A percentile compares a stretch with the other conserved stretches of the same genome.
Evolutionary conservation across 2,113 vertebrate genomes (phyloP).

Genomic region (Cyphomyrus discorhynchus): DNA sequence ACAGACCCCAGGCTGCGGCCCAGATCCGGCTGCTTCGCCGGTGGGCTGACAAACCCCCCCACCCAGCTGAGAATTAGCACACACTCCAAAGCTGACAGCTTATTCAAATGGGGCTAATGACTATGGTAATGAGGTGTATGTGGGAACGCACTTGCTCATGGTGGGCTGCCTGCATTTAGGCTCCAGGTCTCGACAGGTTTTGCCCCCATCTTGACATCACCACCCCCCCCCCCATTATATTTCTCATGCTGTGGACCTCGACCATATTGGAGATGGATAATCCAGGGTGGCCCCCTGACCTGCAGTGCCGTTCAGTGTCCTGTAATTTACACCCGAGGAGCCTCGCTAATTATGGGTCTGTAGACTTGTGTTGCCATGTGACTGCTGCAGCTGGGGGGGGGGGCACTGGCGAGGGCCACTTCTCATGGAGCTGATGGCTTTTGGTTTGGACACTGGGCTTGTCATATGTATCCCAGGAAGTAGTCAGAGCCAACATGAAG

Average conservation of each 20-base stretch:
- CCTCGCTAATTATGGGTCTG: not conserved
- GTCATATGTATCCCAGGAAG: not conserved
- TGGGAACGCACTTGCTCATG: not conserved
- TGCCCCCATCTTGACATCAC: not conserved
- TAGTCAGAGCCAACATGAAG: not conserved
- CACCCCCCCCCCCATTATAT: too few species aligned
- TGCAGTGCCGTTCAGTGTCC: not conserved
- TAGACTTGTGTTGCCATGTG: not conserved
- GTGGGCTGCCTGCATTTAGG: not conserved
- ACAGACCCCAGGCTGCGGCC: not conserved
- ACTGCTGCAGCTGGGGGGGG: not conserved
- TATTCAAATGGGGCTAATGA: conserved; percentile 1
- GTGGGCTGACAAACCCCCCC: not conserved
- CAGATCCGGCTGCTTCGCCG: not conserved
- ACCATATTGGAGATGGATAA: not conserved
- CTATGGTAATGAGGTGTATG: conserved; percentile 3
- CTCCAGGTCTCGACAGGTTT: not conserved
- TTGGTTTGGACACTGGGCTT: not conserved
- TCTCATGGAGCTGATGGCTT: not conserved
- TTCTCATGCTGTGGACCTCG: not conserved
- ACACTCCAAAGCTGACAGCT: not conserved
- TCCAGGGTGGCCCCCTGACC: not conserved
- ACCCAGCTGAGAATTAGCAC: not conserved
- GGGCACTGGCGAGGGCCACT: not conserved
- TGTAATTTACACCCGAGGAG: not conserved